Evolutionary conservation across 1,140 invertebrate genomes (phyloP).

Genomic region (Pinna nobilis): DNA sequence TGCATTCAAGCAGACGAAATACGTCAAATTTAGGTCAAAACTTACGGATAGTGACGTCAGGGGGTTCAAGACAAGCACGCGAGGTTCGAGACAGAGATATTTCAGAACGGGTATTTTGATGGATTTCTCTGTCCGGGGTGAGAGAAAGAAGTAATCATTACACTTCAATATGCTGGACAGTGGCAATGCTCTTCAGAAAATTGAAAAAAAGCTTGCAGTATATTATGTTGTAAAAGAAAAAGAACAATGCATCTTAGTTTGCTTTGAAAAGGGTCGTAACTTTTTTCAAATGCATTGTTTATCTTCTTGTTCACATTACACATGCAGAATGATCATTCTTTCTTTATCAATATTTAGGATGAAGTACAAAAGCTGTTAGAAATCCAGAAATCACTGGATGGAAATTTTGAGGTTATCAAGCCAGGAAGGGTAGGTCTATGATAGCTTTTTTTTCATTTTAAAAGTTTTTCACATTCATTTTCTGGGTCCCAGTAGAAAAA

Average conservation of each 20-base stretch:
- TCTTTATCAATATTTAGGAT: constrained; percentile 73
- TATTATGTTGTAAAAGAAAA: background rate
- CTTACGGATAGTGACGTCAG: too few species aligned
- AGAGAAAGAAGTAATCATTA: background rate
- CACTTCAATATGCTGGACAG: background rate
- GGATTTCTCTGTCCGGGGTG: too few species aligned
- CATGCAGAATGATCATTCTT: background rate
- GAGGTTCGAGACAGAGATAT: too few species aligned
- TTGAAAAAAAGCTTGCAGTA: background rate
- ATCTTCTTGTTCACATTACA: background rate
- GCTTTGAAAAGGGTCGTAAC: background rate
- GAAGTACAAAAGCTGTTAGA: constrained; percentile 78
- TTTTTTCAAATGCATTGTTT: background rate
- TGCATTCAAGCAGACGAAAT: too few species aligned
- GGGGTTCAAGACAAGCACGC: too few species aligned
- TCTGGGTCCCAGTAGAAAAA: too few species aligned
- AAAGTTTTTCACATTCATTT: background rate
- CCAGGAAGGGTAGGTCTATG: constrained; percentile 77
- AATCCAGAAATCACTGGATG: constrained; percentile 77
- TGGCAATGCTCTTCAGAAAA: background rate
- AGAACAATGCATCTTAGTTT: background rate
- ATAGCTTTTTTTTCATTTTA: background rate
- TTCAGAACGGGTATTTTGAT: too few species aligned
- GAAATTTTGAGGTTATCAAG: constrained; percentile 81
- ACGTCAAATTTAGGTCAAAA: too few species aligned